These are phyloP conservation scores for Pangasianodon hypophthalmus DNA, from an alignment of 2,113 vertebrate genomes.

Conservation along the genomic window DNA sequence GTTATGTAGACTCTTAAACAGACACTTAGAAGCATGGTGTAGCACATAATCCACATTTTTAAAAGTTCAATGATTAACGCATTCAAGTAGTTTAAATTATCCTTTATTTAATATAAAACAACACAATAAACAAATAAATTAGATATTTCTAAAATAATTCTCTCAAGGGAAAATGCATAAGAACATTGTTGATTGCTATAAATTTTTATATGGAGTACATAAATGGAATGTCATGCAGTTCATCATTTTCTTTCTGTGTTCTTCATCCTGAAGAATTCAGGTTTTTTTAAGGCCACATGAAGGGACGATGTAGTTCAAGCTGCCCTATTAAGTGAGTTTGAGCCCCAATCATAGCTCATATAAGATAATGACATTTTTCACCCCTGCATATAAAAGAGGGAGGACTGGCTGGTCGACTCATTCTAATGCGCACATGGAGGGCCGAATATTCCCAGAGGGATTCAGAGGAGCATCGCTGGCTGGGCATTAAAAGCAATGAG, in stretches of 20 bases:
- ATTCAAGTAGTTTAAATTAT: constrained; percentile 74
- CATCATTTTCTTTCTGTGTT: not conserved
- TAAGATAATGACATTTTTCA: constrained; percentile 2
- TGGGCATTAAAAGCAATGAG: constrained; percentile 42
- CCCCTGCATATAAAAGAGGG: constrained; percentile 3
- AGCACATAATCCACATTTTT: not conserved
- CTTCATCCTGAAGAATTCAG: constrained; percentile 18
- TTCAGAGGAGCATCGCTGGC: constrained; percentile 19
- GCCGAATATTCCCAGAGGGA: constrained; percentile 35
- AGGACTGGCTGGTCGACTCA: not conserved
- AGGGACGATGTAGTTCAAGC: not conserved
- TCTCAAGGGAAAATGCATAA: constrained; percentile 67
- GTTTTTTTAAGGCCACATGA: not conserved
- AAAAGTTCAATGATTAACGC: not conserved
- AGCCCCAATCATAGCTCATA: not conserved
- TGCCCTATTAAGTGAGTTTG: constrained; percentile 25
- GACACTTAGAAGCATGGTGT: not conserved
- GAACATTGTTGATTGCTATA: constrained; percentile 64
- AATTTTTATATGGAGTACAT: constrained; percentile 44
- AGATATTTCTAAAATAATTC: constrained; percentile 80
- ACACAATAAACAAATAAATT: constrained; percentile 83
- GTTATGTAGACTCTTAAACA: not conserved
- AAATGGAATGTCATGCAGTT: constrained; percentile 61
- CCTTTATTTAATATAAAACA: constrained; percentile 82
- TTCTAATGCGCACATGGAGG: constrained; percentile 33